A percentile compares a stretch with the other conserved stretches of the same genome.
Conservation (phyloP, 2,113 vertebrate species). For the Oxyura jamaicensis region DNA sequence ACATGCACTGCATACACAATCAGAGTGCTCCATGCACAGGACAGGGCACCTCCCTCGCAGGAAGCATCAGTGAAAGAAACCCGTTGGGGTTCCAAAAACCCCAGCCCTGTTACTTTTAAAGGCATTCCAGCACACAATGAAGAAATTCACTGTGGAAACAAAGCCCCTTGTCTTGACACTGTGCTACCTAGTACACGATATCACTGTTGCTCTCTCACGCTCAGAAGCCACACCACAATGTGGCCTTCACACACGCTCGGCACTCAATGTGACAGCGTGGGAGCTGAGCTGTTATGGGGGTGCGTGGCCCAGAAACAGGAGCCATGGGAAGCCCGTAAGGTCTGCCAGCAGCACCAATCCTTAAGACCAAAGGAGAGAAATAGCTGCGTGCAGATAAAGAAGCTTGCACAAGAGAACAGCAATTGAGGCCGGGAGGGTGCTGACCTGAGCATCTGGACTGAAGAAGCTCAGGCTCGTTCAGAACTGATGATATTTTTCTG, state of each 20-base stretch:
- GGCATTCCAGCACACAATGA: neutral
- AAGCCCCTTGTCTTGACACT: neutral
- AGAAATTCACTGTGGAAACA: neutral
- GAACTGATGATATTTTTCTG: neutral
- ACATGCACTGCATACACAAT: accelerated
- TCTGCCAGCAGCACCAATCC: neutral
- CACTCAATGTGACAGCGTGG: neutral
- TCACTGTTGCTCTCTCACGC: neutral
- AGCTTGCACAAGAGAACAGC: neutral
- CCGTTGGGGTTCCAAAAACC: neutral
- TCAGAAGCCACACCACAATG: accelerated
- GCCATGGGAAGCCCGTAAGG: neutral
- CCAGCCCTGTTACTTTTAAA: neutral
- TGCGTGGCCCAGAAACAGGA: accelerated
- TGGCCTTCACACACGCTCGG: neutral
- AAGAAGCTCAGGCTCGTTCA: neutral
- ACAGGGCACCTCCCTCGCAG: neutral
- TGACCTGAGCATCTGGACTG: neutral
- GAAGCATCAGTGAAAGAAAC: accelerated
- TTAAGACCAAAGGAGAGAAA: neutral
- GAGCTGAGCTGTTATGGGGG: neutral
- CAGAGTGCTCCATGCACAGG: neutral
- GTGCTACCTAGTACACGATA: accelerated
- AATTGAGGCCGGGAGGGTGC: neutral
- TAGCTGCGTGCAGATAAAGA: neutral